phyloP scores from a whole-genome alignment of 1,140 invertebrate genomes.

The Rhagoletis zephyria region DNA sequence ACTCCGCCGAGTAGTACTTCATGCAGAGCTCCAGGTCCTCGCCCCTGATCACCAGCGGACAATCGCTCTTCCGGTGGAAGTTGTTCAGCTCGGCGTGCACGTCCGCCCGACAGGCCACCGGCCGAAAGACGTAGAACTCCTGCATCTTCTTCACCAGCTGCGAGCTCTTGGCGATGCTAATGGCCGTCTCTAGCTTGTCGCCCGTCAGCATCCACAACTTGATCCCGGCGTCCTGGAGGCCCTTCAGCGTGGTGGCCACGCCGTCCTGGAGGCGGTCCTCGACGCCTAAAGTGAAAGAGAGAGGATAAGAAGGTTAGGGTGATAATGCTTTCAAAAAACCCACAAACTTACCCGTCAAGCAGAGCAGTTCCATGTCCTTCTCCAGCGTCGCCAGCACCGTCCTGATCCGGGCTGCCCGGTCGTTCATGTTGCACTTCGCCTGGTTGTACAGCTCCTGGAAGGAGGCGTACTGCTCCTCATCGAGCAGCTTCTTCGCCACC shows the following conservation, averaged over 20 bases:
- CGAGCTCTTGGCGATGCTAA: slow-evolving; percentile 97
- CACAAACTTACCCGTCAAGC: slow-evolving; percentile 84
- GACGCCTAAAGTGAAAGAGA: slow-evolving; percentile 74
- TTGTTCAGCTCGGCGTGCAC: slow-evolving; percentile 93
- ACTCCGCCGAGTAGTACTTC: slow-evolving; percentile 94
- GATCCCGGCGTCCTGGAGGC: slow-evolving; percentile 95
- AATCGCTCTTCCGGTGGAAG: slow-evolving; percentile 89
- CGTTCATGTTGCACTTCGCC: slow-evolving; percentile 85
- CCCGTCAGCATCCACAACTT: slow-evolving; percentile 99
- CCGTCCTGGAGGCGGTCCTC: slow-evolving; percentile 92
- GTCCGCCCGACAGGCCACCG: slow-evolving; percentile 87
- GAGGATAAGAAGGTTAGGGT: no score
- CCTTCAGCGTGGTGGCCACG: slow-evolving; percentile 92
- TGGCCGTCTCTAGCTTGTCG: slow-evolving; percentile 98
- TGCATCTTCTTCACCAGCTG: slow-evolving; percentile 86
- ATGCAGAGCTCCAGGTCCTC: slow-evolving; percentile 95
- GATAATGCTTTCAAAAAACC: no score
- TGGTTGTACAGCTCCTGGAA: no score
- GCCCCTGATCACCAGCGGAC: slow-evolving; percentile 91
- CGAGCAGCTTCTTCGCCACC: slow-evolving; percentile 92
- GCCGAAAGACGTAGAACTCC: slow-evolving; percentile 74
- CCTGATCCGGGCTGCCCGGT: slow-evolving; percentile 87
- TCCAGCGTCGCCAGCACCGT: slow-evolving; percentile 92
- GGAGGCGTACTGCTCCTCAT: slow-evolving; percentile 93
- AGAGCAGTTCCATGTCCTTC: slow-evolving; percentile 93